Evolutionary conservation across 2,797 vertebrate species (phyloP), one percentile per base, ranked within the genome.

Genomic region (Alouatta caraya): DNA sequence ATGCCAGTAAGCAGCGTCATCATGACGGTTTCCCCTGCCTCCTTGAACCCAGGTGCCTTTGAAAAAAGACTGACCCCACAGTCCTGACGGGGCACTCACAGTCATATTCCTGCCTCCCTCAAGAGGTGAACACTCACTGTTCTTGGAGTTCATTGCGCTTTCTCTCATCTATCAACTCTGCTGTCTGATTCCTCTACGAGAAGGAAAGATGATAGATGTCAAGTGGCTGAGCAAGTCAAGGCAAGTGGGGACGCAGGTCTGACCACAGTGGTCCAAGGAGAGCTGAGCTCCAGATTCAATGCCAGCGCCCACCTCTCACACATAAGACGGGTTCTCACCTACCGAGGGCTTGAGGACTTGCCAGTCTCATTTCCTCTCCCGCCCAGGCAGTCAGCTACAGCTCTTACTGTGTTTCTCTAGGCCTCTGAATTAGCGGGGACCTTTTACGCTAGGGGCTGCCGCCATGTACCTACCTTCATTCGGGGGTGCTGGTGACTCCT

Each of bases 401-500:
- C 9, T 22, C 39, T 67, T 37, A 8, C 15, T 30, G 55, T 14
- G 84, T 28, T 39, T 84, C 61, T 79, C 73, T 11, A 39, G 59
- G 42, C 22, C n/a, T 15, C 28, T 15, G 46, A 61, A 24, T 75
- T 19, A n/a, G 46, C 55, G 0, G 19, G 46, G 19, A 5, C 48
- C 30, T 72, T 42, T 52, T 1, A 11, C 37, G 33, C 50, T 30
- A 7, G 0, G 12, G 33, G 26, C 84, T 2, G 9, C 21, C 0
- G 6, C 72, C 10, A 26, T 24, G 22, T 61, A 93, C 99, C 97
- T 98, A 99, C 99, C 99, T 99, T 99, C 99, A 0, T 99, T 99
- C 19, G 99, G 92, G 61, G 99, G 99, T 37, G 99, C 98, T 0
- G 99, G 99, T 0, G 99, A 99, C 83, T 99, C 99, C 97, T 99